These are phyloP conservation scores for Eupithecia dodoneata DNA, from an alignment of 2,888 invertebrate genomes.

Conservation along the genomic window DNA sequence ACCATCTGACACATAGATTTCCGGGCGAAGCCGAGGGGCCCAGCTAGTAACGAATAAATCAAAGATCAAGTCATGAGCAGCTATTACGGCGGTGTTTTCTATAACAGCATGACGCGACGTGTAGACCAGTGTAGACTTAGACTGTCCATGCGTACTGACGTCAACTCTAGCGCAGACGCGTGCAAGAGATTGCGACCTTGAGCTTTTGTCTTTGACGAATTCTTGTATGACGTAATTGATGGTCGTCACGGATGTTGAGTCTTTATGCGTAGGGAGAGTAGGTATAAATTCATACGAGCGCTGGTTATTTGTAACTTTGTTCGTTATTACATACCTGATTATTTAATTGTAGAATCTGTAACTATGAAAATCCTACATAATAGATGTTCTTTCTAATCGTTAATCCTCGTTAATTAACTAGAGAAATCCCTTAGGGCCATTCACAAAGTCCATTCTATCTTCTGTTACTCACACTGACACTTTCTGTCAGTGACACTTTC, in stretches of 20 bases:
- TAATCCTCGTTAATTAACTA: no score
- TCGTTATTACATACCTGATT: background rate
- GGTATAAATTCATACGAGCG: background rate
- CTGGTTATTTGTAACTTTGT: background rate
- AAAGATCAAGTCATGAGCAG: slow-evolving; percentile 8
- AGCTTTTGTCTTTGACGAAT: slow-evolving; percentile 16
- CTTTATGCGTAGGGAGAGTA: slow-evolving; percentile 4
- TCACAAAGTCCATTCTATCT: no score
- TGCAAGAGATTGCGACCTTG: slow-evolving; percentile 24
- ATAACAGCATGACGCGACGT: background rate
- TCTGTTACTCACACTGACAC: no score
- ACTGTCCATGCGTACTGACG: slow-evolving; percentile 19
- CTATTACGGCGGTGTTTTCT: background rate
- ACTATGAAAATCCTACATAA: no score
- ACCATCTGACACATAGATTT: no score
- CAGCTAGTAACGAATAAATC: background rate
- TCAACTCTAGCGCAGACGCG: slow-evolving; percentile 30
- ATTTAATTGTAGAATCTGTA: background rate
- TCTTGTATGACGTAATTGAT: slow-evolving; percentile 8
- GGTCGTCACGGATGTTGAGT: background rate
- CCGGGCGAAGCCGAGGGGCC: no score
- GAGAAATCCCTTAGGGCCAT: no score
- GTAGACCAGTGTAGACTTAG: no score
- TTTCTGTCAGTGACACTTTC: no score
- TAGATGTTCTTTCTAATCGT: no score